Percentiles rank a stretch among this genome's conserved stretches.
Evolutionary conservation across 2,888 invertebrate species (phyloP).

Genomic region (Kryphioiulus occultus): DNA sequence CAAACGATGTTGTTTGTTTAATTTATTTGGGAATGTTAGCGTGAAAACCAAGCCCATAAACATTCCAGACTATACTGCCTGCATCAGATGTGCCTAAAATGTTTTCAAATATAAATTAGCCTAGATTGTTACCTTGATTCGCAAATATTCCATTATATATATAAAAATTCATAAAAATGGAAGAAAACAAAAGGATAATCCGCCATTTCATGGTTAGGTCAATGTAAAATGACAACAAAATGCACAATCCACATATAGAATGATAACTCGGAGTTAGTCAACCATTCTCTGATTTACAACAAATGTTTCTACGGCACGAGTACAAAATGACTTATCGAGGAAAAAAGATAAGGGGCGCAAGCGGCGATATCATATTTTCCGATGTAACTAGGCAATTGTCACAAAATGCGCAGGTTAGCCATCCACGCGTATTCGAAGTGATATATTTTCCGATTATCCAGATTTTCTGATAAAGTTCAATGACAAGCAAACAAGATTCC

Average conservation of each 20-base stretch:
- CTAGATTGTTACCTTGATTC: not conserved
- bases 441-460: not conserved
- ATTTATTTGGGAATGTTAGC: too few species aligned
- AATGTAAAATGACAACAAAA: not conserved
- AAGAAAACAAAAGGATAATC: not conserved
- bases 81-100: too few species aligned
- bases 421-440: not conserved
- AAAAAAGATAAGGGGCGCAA: not conserved
- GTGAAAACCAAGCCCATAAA: too few species aligned
- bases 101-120: too few species aligned
- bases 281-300: not conserved
- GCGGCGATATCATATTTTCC: not conserved
- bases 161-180: not conserved
- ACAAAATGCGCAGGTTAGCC: not conserved
- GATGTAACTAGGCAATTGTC: slow-evolving; percentile 9
- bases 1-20: too few species aligned
- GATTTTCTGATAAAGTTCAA: not conserved
- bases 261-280: not conserved
- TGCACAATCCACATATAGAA: not conserved
- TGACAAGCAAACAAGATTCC: not conserved
- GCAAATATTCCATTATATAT: not conserved
- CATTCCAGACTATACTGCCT: too few species aligned
- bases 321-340: not conserved
- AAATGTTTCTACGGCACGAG: not conserved
- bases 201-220: not conserved